These are phyloP conservation scores for Drosophila setifemur DNA, from an alignment of 1,140 invertebrate genomes.

Conservation along the genomic window DNA sequence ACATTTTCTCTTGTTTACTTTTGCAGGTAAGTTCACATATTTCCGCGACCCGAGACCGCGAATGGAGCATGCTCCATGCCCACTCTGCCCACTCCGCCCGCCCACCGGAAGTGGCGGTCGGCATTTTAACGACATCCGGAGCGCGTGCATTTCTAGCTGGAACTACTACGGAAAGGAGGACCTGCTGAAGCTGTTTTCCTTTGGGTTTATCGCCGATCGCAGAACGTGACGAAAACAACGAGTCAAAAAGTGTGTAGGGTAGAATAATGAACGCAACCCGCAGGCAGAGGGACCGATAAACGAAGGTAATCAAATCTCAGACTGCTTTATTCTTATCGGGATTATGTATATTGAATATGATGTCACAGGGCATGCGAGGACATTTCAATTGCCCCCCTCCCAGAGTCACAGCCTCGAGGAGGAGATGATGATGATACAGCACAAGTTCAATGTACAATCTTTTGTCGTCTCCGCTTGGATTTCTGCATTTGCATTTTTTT, in stretches of 20 bases:
- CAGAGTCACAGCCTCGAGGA: background rate
- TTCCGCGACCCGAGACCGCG: constrained; percentile 21
- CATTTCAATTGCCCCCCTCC: constrained; percentile 55
- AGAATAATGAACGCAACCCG: constrained; percentile 7
- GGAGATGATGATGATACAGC: constrained; percentile 49
- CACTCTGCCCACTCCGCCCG: background rate
- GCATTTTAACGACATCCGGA: constrained; percentile 68
- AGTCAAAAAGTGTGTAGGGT: constrained; percentile 18
- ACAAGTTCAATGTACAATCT: constrained; percentile 74
- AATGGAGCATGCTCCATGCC: too few relatives aligned
- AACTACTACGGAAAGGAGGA: constrained; percentile 5
- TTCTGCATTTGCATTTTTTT: constrained; percentile 50
- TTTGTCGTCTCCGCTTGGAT: constrained; percentile 33
- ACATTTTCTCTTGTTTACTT: constrained; percentile 41
- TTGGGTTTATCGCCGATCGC: constrained; percentile 60
- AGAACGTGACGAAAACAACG: constrained; percentile 68
- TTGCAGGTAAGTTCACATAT: constrained; percentile 74
- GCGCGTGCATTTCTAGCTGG: constrained; percentile 66
- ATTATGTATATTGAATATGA: constrained; percentile 62
- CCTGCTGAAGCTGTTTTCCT: constrained; percentile 29
- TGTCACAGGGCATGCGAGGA: constrained; percentile 41
- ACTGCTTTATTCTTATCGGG: constrained; percentile 42
- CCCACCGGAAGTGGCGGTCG: constrained; percentile 37
- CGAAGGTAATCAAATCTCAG: constrained; percentile 54
- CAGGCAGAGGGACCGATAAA: constrained; percentile 28